A percentile compares a stretch with the other conserved stretches of the same genome.
Evolutionary conservation across 1,140 invertebrate genomes (phyloP).

Genomic region (Zaprionus ghesquierei): DNA sequence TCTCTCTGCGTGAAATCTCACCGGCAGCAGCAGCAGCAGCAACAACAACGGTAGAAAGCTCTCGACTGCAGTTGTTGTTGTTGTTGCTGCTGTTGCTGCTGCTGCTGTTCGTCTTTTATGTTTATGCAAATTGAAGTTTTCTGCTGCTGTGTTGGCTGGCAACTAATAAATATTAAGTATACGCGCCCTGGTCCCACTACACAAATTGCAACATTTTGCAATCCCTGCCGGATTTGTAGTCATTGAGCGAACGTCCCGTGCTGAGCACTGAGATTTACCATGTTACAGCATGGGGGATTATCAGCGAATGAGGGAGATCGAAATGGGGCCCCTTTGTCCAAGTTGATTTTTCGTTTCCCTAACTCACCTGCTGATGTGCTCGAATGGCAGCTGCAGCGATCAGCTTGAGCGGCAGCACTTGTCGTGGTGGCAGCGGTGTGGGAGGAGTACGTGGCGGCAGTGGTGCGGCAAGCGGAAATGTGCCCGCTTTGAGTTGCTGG

Average conservation of each 20-base stretch:
- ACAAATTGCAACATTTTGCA: conserved; percentile 64
- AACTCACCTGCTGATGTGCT: conserved; percentile 65
- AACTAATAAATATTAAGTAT: conserved; percentile 77
- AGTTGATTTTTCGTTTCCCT: background rate
- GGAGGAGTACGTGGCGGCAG: conserved; percentile 15
- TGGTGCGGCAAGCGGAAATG: background rate
- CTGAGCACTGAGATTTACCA: background rate
- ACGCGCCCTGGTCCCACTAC: conserved; percentile 42
- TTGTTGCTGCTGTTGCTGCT: conserved; percentile 34
- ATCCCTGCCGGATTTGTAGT: conserved; percentile 44
- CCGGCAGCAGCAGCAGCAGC: conserved; percentile 4
- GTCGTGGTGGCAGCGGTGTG: conserved; percentile 15
- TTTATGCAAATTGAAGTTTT: conserved; percentile 80
- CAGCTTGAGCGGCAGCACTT: conserved; percentile 50
- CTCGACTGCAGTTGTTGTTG: conserved; percentile 16
- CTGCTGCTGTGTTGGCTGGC: conserved; percentile 37
- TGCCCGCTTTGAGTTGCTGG: conserved; percentile 6
- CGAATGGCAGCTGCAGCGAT: conserved; percentile 56
- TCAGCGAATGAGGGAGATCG: background rate
- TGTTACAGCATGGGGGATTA: background rate
- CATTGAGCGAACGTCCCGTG: conserved; percentile 42
- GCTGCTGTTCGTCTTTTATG: conserved; percentile 67
- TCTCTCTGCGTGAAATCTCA: conserved; percentile 69
- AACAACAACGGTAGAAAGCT: background rate
- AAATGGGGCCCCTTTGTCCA: background rate